Evolutionary conservation across 2,113 vertebrate genomes (phyloP), one percentile per base, ranked within the genome.

Genomic region (Takifugu flavidus): DNA sequence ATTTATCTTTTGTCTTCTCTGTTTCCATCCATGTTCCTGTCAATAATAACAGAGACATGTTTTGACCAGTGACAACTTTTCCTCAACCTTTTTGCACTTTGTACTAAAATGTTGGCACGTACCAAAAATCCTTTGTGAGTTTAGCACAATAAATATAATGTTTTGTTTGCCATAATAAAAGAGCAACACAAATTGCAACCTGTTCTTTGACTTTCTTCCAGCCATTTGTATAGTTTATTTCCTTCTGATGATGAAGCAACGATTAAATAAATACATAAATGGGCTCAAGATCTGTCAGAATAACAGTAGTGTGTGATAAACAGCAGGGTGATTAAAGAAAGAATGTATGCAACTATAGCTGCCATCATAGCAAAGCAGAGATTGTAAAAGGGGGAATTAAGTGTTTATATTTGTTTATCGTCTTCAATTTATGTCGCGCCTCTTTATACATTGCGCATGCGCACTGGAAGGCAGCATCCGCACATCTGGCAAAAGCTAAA

Each of bases 141-240:
- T 39, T 39, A 39, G 25, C 49, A 25, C 20, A 50, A 1, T 25
- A 11, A 6, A n/a, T 47, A n/a, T 15, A n/a, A 47, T 15, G 13
- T 15, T 2, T 47, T 47, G 6, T 85, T 68, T 82, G 73, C 66
- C 73, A 77, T 72, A 81, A 82, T 86, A 79, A 86, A 87, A 25
- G 12, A 25, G 8, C 15, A 15, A 5, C 11, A 46, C 34, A 46
- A 46, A 46, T 46, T n/a, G 4, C 45, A 13, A 4, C 15, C 11
- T 46, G 15, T 13, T n/a, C 13, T 46, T 39, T 39, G 34, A 39
- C 45, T 46, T 46, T 46, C 5, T 11, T 15, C 5, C 14, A n/a
- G 14, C 5, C 14, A 15, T n/a, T 46, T 13, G 2, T n/a, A 15
- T 13, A 2, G 13, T 46, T 46, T 46, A 46, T 46, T 46, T 15